Conservation (phyloP, 1,140 invertebrate species). For the Pogonomyrmex californicus region DNA sequence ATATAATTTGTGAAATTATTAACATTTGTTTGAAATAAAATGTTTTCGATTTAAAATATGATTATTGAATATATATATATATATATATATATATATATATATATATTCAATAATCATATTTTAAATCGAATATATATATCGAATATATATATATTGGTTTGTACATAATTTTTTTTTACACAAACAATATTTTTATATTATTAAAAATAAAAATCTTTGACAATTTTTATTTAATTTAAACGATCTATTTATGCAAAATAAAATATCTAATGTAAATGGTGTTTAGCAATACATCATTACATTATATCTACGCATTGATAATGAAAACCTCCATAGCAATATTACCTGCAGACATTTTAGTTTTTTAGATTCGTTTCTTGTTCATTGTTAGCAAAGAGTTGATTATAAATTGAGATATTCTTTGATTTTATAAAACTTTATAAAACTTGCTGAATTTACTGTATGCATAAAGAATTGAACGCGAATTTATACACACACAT, state of each 20-base stretch:
- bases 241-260: constrained; percentile 14
- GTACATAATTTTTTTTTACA: too few species aligned
- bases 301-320: constrained; percentile 44
- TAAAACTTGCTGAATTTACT: not conserved
- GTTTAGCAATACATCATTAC: constrained; percentile 20
- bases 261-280: constrained; percentile 15
- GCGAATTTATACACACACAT: not conserved
- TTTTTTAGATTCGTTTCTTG: constrained; percentile 31
- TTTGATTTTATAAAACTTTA: constrained; percentile 8
- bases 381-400: not conserved
- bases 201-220: not conserved
- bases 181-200: not conserved
- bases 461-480: not conserved
- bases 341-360: not conserved
- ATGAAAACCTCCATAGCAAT: constrained; percentile 14
- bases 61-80: not conserved
- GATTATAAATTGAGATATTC: constrained; percentile 25
- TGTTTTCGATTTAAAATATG: too few species aligned
- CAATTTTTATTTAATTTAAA: constrained; percentile 12
- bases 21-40: not conserved
- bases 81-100: not conserved
- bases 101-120: too few species aligned
- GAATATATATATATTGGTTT: not conserved
- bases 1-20: not conserved
- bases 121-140: too few species aligned